Conservation (phyloP, 2,797 vertebrate species). For the Brachymystax lenok region DNA sequence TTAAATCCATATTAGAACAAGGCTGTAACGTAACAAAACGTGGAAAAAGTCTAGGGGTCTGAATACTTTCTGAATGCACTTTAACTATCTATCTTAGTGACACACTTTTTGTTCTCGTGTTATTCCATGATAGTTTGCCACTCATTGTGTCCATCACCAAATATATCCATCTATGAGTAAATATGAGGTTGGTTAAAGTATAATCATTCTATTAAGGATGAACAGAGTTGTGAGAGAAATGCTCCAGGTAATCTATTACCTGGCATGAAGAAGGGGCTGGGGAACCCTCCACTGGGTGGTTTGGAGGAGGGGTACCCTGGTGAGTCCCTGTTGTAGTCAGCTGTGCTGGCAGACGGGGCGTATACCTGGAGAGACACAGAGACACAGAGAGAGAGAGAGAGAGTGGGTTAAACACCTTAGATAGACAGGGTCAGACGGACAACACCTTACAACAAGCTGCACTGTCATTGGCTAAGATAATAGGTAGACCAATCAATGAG, state of each 20-base stretch:
- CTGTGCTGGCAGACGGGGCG: constrained; percentile 93
- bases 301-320: constrained; percentile 93
- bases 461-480: constrained; percentile 33
- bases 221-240: too few species aligned
- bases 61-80: too few species aligned
- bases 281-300: constrained; percentile 88
- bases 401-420: neutral
- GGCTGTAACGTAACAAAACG: too few species aligned
- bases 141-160: too few species aligned
- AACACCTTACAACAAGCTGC: neutral
- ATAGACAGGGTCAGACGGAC: neutral
- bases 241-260: constrained; percentile 69
- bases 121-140: too few species aligned
- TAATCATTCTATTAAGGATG: too few species aligned
- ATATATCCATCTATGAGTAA: too few species aligned
- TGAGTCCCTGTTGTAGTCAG: constrained; percentile 96
- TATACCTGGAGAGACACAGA: constrained; percentile 81
- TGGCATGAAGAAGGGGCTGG: constrained; percentile 97
- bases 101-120: too few species aligned
- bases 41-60: too few species aligned
- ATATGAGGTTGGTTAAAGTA: too few species aligned
- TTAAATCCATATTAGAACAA: too few species aligned
- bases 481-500: constrained; percentile 28
- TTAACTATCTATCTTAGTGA: too few species aligned
- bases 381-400: neutral